These are phyloP conservation scores for Seriola dumerili DNA, from an alignment of 2,113 vertebrate species.

Conservation along the genomic window DNA sequence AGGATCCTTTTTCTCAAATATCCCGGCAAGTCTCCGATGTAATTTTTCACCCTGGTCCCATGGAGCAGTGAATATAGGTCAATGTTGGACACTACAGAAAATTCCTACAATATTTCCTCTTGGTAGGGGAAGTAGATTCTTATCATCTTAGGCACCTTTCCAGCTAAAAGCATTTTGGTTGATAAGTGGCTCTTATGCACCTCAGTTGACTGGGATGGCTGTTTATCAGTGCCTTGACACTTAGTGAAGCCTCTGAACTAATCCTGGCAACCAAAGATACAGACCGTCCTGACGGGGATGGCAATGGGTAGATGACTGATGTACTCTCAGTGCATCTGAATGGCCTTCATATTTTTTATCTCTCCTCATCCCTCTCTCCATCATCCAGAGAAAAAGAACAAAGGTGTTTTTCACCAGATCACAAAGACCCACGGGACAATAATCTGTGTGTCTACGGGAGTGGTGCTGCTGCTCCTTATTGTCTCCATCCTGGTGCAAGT, in stretches of 20 bases:
- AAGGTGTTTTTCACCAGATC: conserved; percentile 91
- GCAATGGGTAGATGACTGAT: conserved; percentile 34
- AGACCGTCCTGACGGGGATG: conserved; percentile 1
- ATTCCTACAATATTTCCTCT: background rate
- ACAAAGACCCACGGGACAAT: conserved; percentile 93
- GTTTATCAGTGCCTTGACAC: conserved; percentile 33
- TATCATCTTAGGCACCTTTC: conserved; percentile 21
- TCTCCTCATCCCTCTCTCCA: conserved; percentile 19
- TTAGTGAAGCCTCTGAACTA: conserved; percentile 23
- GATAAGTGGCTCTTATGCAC: conserved; percentile 14
- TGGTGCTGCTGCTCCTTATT: conserved; percentile 94
- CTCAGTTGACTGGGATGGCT: conserved; percentile 2
- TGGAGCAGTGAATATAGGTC: background rate
- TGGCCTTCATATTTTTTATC: background rate
- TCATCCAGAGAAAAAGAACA: conserved; percentile 90
- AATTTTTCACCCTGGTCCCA: background rate
- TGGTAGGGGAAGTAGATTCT: conserved; percentile 17
- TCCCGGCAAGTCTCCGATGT: background rate
- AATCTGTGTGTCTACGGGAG: conserved; percentile 92
- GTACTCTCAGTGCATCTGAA: conserved; percentile 1
- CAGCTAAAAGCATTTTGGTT: conserved; percentile 33
- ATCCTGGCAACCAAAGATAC: conserved; percentile 31
- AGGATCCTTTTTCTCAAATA: background rate
- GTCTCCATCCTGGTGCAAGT: conserved; percentile 95
- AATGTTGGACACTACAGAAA: background rate